Conservation (phyloP, 37 sponge, comb jelly and placozoan genomes). For the Lycopodina hypogea region DNA sequence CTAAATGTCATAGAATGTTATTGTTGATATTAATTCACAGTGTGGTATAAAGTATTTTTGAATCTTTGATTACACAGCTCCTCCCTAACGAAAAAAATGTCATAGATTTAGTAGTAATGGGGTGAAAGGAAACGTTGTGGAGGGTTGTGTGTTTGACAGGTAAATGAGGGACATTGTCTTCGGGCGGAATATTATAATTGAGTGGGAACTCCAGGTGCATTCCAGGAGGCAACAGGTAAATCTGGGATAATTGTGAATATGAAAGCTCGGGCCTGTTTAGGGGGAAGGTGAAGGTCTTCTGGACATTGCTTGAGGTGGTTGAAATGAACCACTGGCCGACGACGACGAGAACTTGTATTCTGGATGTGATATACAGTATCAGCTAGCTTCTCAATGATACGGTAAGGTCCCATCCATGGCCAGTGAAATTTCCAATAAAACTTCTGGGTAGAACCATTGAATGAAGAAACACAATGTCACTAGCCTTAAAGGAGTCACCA, state of each 20-base stretch:
- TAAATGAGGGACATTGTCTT: too few relatives aligned
- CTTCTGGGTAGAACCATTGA: constrained; percentile 4
- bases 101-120: too few relatives aligned
- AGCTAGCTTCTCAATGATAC: neutral
- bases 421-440: neutral
- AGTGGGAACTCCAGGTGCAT: too few relatives aligned
- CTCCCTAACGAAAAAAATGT: too few relatives aligned
- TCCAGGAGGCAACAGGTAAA: too few relatives aligned
- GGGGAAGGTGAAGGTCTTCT: neutral
- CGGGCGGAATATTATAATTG: too few relatives aligned
- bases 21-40: too few relatives aligned
- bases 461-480: constrained; percentile 15
- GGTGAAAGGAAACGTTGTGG: too few relatives aligned
- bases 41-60: too few relatives aligned
- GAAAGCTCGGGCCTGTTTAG: neutral
- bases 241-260: neutral
- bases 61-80: too few relatives aligned
- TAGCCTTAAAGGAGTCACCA: neutral
- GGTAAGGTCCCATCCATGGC: constrained; percentile 16
- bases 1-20: too few relatives aligned
- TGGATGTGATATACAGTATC: constrained; percentile 9
- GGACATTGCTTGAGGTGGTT: constrained; percentile 12
- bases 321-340: constrained; percentile 14
- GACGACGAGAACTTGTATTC: neutral
- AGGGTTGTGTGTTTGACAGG: too few relatives aligned